phyloP scores from a whole-genome alignment of 2,113 vertebrate species.

The Coreoperca whiteheadi region DNA sequence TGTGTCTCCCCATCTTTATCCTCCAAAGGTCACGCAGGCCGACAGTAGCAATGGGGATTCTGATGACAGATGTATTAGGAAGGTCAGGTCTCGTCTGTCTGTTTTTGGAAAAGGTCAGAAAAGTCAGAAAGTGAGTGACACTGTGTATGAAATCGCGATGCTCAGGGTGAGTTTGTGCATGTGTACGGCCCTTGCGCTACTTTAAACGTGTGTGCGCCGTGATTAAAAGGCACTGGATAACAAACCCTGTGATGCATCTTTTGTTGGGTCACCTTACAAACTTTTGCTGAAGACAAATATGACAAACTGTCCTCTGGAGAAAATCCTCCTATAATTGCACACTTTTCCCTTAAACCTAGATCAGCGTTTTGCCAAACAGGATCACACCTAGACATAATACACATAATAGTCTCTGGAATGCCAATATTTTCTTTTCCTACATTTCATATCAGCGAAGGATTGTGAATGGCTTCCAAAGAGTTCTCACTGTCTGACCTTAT shows the following conservation, averaged over 20 bases:
- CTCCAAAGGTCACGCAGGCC: constrained; percentile 47
- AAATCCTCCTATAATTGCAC: constrained; percentile 6
- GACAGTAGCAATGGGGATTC: constrained; percentile 17
- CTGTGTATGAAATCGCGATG: neutral
- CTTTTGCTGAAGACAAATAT: neutral
- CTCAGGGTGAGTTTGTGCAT: neutral
- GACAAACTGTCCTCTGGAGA: neutral
- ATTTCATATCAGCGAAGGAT: constrained; percentile 8
- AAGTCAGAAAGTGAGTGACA: constrained; percentile 10
- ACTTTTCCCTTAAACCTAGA: neutral
- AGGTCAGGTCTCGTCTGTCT: constrained; percentile 47
- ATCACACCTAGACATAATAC: neutral
- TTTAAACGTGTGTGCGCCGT: neutral
- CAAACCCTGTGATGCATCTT: neutral
- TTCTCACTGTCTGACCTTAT: constrained; percentile 41
- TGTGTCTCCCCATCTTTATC: constrained; percentile 40
- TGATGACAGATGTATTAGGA: constrained; percentile 43
- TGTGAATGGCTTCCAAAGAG: neutral
- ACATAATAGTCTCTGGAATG: constrained; percentile 1
- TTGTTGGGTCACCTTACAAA: neutral
- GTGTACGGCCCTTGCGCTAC: neutral
- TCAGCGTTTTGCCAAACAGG: neutral
- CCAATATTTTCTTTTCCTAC: neutral
- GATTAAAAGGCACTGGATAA: neutral
- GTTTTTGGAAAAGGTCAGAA: constrained; percentile 51